A percentile compares a stretch with the other conserved stretches of the same genome.
phyloP scores from a whole-genome alignment of 2,113 vertebrate genomes.

The Pseudopodoces humilis region DNA sequence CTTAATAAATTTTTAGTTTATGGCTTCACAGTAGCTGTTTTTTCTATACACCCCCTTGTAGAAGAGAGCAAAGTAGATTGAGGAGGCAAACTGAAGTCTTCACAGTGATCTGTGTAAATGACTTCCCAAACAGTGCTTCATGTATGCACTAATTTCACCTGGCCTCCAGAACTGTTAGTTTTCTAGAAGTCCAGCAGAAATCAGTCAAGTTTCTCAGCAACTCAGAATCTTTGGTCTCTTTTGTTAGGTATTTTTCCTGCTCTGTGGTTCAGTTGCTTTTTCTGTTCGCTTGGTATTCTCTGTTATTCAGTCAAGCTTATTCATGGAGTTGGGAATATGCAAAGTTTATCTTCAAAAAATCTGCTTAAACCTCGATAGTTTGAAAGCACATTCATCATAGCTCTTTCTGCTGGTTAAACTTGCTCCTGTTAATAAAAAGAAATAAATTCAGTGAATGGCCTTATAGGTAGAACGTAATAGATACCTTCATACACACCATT shows the following conservation, averaged over 20 bases:
- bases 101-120: neutral
- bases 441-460: neutral
- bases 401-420: neutral
- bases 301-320: neutral
- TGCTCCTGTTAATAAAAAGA: neutral
- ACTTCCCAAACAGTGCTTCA: neutral
- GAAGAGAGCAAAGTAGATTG: neutral
- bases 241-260: neutral
- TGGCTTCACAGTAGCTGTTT: neutral
- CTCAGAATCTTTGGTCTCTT: neutral
- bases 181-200: neutral
- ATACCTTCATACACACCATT: neutral
- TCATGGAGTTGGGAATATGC: neutral
- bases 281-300: neutral
- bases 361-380: neutral
- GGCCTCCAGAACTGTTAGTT: fast-evolving
- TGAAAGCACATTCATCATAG: neutral
- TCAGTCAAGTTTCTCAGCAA: neutral
- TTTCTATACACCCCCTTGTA: neutral
- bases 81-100: neutral
- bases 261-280: neutral
- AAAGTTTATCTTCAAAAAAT: neutral
- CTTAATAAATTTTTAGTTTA: neutral
- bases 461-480: neutral
- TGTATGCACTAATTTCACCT: neutral